These are phyloP conservation scores for Oscheius myriophilus DNA, from an alignment of 2,888 invertebrate genomes.

Conservation along the genomic window DNA sequence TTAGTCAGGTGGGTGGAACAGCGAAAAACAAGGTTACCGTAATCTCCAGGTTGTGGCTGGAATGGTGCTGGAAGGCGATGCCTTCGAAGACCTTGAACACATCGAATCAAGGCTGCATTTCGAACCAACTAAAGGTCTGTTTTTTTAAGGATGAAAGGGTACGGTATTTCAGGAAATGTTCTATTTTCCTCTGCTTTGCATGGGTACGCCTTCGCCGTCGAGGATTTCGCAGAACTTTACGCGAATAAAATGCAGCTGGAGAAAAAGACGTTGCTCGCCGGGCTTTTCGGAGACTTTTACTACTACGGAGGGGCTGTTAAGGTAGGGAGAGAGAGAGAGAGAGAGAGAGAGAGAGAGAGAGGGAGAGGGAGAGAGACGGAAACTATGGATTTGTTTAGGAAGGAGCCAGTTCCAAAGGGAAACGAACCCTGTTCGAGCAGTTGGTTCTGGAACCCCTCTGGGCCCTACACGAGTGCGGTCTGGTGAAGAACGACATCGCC, in stretches of 20 bases:
- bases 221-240: slow-evolving; percentile 77
- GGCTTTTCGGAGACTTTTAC: slow-evolving; percentile 62
- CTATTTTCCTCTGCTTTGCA: slow-evolving; percentile 94
- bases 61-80: slow-evolving; percentile 55
- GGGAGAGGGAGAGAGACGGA: background rate
- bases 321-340: slow-evolving; percentile 21
- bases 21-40: slow-evolving; percentile 30
- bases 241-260: slow-evolving; percentile 54
- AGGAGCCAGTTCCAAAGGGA: slow-evolving; percentile 58
- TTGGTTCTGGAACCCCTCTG: slow-evolving; percentile 66
- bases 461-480: slow-evolving; percentile 59
- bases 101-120: slow-evolving; percentile 81
- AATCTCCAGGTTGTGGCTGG: slow-evolving; percentile 45
- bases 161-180: slow-evolving; percentile 80
- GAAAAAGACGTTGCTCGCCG: slow-evolving; percentile 35
- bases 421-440: slow-evolving; percentile 63
- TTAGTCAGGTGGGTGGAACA: slow-evolving; percentile 53
- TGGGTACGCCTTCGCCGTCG: slow-evolving; percentile 87
- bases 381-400: no score
- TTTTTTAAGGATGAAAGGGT: slow-evolving; percentile 1
- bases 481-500: slow-evolving; percentile 53
- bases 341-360: background rate
- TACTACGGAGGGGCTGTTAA: slow-evolving; percentile 40
- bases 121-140: slow-evolving; percentile 76
- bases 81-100: slow-evolving; percentile 61